Base-by-base conservation (phyloP, 1,140 invertebrate genomes). In the Monomorium pharaonis region DNA sequence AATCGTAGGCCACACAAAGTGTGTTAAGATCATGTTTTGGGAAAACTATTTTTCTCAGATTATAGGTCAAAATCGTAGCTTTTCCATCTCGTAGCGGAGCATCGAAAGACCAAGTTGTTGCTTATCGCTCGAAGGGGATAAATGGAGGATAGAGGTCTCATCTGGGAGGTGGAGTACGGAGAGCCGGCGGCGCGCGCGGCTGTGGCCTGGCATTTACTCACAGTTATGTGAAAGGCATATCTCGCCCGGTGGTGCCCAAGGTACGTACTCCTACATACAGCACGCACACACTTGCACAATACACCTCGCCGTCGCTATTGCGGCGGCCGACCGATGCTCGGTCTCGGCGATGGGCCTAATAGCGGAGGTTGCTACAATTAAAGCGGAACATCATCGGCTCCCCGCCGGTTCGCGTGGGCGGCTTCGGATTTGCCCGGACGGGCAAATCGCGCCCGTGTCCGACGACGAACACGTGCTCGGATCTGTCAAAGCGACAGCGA, bases 141-240 rank as follows among this genome's bases (percentile, higher is more conserved):
- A 86, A 89, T 84, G 47, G 37, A 88, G 88, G 88, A 89, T 92
- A 92, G n/a, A n/a, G 89, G 91, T 92, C 92, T 92, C 90, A 92
- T 93, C 92, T 90, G 67, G 83, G 89, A 92, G 92, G 91, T 90
- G 84, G 92, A 90, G 86, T 86, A 72, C 85, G 67, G 86, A 89
- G 90, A 90, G 90, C 89, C 75, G 85, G 88, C 65, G 80, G 42
- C 58, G 44, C 44, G 37, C 63, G 77, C 54, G 69, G 67, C 69
- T 87, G 42, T 78, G 92, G 89, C 91, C 90, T 94, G 93, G 93
- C 94, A 94, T 95, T 94, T 94, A 94, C 93, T 94, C 93, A 94
- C 91, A 94, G 93, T 94, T 94, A 95, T 94, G 94, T 94, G 94
- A 95, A 95, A 95, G 94, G 94, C 92, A 93, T 94, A 94, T 93